phyloP scores from a whole-genome alignment of 2,113 vertebrate genomes.

The Lanius ludovicianus region DNA sequence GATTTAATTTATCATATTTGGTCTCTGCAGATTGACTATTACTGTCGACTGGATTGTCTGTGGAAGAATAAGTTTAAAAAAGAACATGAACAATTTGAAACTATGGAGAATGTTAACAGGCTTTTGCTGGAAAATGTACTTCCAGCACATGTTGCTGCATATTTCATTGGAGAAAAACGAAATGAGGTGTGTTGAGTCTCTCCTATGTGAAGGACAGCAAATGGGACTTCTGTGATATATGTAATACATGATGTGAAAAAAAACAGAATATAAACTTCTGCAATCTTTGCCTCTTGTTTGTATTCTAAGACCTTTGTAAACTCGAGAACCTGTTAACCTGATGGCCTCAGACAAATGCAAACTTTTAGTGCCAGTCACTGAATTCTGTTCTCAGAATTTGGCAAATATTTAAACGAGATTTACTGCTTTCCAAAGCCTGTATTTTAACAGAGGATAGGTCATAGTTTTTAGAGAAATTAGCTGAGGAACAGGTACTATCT shows the following conservation, averaged over 20 bases:
- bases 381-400: background rate
- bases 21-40: constrained; percentile 86
- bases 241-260: background rate
- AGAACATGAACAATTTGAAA: constrained; percentile 95
- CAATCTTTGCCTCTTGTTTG: background rate
- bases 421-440: background rate
- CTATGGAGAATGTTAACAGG: constrained; percentile 95
- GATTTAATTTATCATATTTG: background rate
- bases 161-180: constrained; percentile 95
- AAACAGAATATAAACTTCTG: background rate
- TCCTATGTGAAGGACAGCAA: background rate
- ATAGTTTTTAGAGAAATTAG: background rate
- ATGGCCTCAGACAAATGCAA: background rate
- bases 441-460: background rate
- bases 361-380: background rate
- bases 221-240: background rate
- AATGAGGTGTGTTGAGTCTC: constrained; percentile 83
- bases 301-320: background rate
- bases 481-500: background rate
- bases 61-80: constrained; percentile 96
- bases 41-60: constrained; percentile 90
- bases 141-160: constrained; percentile 90
- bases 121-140: constrained; percentile 96
- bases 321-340: background rate
- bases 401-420: background rate